Evolutionary conservation across 2,888 invertebrate species (phyloP), one percentile per base, ranked within the genome.

Genomic region (Gandaritis pyraliata): DNA sequence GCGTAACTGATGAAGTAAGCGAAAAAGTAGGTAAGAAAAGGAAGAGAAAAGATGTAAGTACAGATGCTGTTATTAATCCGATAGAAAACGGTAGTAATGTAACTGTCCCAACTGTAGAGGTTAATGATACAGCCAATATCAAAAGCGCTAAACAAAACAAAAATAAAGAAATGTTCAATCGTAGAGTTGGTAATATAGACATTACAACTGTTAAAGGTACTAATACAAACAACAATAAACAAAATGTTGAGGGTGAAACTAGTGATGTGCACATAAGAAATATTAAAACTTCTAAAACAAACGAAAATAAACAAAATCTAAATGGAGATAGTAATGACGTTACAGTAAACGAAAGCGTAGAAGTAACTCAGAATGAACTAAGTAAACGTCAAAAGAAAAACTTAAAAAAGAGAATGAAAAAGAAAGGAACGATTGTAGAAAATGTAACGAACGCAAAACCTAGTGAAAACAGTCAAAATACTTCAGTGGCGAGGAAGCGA

Each of bases 361-460:
- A 41, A 23, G 33, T 56, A 5, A 65, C 63, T 11, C 33, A 41
- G 52, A 39, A 13, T 29, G 45, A 30, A 47, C 58, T 58, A 29
- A 64, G 45, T 57, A 74, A 73, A 65, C 59, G 71, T 58, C 65
- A 74, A 72, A 83, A 79, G 66, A 85, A 82, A 57, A 83, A 78
- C 18, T 50, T 51, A 1, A 63, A 33, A 47, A 63, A 55, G 30
- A 82, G 81, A 65, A 69, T 68, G 3, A 80, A 74, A 63, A 30
- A 60, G 12, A 72, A 74, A 16, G 64, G 69, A 3, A 83, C 85
- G 64, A 58, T 73, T 53, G 73, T 87, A 16, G 86, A 87, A 71
- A 69, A 66, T 48, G 70, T 78, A 8, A 49, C 70, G n/a, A 74
- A 76, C 58, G 76, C 58, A 47, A 74, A 64, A 54, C 81, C 83